A percentile compares a stretch with the other conserved stretches of the same genome.
phyloP scores from a whole-genome alignment of 2,888 invertebrate species.

The Tridacna crocea region DNA sequence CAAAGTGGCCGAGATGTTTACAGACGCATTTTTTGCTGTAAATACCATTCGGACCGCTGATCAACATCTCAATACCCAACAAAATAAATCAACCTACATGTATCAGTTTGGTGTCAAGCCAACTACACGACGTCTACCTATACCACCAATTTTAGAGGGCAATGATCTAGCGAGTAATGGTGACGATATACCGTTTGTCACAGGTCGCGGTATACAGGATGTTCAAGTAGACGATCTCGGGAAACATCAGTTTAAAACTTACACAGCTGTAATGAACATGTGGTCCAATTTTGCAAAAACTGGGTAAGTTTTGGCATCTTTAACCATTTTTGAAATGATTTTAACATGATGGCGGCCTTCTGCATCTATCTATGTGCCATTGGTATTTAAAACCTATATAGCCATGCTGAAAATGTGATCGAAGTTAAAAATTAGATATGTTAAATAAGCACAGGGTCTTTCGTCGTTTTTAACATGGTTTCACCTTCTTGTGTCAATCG shows the following conservation, averaged over 20 bases:
- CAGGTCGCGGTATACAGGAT: background rate
- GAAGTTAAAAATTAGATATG: too few species aligned
- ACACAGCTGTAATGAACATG: constrained; percentile 13
- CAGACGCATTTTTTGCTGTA: constrained; percentile 3
- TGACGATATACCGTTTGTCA: background rate
- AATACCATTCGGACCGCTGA: background rate
- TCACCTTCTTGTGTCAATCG: too few species aligned
- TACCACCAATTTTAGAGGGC: background rate
- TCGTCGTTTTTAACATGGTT: too few species aligned
- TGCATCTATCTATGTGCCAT: too few species aligned
- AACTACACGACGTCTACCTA: background rate
- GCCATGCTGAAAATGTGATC: too few species aligned
- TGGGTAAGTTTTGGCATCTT: constrained; percentile 1
- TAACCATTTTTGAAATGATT: background rate
- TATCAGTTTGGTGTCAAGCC: constrained; percentile 17
- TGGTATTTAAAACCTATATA: too few species aligned
- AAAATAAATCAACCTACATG: constrained; percentile 14
- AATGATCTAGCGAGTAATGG: background rate
- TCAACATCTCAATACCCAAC: background rate
- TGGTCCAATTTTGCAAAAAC: constrained; percentile 15
- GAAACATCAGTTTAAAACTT: constrained; percentile 5
- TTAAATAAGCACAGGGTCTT: too few species aligned
- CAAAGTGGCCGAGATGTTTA: constrained; percentile 8
- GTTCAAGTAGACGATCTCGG: background rate
- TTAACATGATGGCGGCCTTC: too few species aligned